Evolutionary conservation across 2,888 invertebrate genomes (phyloP).

Genomic region (Taphrorychus bicolor): DNA sequence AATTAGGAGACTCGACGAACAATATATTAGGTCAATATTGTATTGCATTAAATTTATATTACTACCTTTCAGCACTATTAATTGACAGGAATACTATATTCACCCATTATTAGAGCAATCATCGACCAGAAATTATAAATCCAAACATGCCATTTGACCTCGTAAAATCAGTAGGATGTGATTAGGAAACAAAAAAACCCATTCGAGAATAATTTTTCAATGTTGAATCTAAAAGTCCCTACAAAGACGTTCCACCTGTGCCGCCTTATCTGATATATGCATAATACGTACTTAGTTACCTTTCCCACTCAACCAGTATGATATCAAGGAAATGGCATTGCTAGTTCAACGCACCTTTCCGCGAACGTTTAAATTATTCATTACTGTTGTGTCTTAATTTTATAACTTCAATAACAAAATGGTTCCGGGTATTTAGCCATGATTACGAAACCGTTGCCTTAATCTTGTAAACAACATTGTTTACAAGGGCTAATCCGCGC

Average conservation of each 20-base stretch:
- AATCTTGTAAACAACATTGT: not conserved
- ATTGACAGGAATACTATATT: too few species aligned
- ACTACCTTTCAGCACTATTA: too few species aligned
- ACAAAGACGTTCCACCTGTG: not conserved
- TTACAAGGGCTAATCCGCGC: not conserved
- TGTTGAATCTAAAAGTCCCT: not conserved
- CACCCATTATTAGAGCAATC: too few species aligned
- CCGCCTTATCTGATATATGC: not conserved
- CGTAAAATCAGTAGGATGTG: too few species aligned
- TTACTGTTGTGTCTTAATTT: conserved; percentile 14
- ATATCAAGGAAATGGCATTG: conserved; percentile 24
- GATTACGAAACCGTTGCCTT: conserved; percentile 10
- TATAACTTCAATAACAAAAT: conserved; percentile 14
- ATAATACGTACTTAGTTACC: not conserved
- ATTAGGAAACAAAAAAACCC: not conserved
- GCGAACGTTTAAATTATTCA: conserved; percentile 24
- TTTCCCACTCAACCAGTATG: not conserved
- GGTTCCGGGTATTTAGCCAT: conserved; percentile 16
- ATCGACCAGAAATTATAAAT: too few species aligned
- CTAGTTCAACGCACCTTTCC: conserved; percentile 23
- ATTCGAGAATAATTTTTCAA: not conserved
- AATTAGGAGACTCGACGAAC: too few species aligned
- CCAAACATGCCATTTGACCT: too few species aligned
- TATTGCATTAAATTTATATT: too few species aligned
- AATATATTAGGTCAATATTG: too few species aligned